Base-by-base conservation (phyloP, 2,113 vertebrate genomes). In the Tupaia chinensis region DNA sequence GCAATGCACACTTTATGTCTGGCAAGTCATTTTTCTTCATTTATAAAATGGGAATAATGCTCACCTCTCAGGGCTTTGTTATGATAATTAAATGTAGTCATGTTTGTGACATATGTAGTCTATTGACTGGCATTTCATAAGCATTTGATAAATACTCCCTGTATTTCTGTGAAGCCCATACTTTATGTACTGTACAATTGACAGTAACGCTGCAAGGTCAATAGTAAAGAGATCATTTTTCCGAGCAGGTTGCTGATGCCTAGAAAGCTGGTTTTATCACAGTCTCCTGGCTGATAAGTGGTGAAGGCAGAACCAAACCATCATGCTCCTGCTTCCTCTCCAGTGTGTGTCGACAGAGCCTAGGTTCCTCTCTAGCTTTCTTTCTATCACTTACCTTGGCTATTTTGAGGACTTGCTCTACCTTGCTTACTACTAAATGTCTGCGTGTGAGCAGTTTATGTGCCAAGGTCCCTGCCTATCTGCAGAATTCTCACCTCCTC, bases 401-500 rank as follows among this genome's bases (percentile, higher is more conserved):
- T 84, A 25, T 61, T 95, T 90, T 72, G 56, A 84, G 56, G 83
- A 44, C 27, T 74, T 22, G 1, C 20, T 60, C 25, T 54, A 3
- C 19, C 5, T 54, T 74, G n/a, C 54, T 72, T n/a, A 27, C 58
- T 74, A 7, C 58, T 63, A 85, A 56, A 27, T 2, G 44, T 56
- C 53, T 14, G 65, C 20, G 56, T 82, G 29, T 81, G 79, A 79
- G 65, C 3, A 0, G 20, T 92, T 78, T 68, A 56, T 19, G 22
- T 22, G 7, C 70, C 61, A 3, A 8, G 15, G 7, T 79, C 73
- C 22, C 32, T 78, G 4, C 44, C 68, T 79, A 4, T 80, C 83
- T 84, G 20, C 74, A 65, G 16, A 90, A 92, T 89, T 95, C 53
- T 88, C 32, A 61, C 65, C 44, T 87, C 32, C 66, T 12, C 68